Evolutionary conservation across 2,888 invertebrate species (phyloP), one percentile per base, ranked within the genome.

Genomic region (Tenthredo amoena): DNA sequence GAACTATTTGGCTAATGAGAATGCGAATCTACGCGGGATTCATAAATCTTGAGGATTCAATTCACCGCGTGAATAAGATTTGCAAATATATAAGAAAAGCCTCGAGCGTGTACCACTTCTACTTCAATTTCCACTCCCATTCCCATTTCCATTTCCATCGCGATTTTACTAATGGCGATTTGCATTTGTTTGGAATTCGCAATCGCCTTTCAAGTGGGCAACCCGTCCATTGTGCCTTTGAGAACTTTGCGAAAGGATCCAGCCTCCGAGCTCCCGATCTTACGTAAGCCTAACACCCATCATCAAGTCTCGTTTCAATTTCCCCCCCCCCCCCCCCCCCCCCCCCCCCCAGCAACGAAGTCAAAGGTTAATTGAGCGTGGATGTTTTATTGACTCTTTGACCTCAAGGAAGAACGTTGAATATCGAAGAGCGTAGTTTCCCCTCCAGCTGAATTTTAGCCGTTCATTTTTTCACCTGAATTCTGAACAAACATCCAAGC

Each of bases 181-280:
- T 81, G 81, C 81, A 81, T 81, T 81, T 81, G 81, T 81, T 81
- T 81, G 58, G 81, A 81, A 81, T 58, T 81, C 62, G 10, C 81
- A 31, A 10, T 58, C 81, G 58, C 62, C 40, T 81, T 62, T 50
- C 47, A 81, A 62, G 58, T 37, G 40, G 81, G 7, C 62, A 81
- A 40, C 62, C 37, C 21, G 37, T 34, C 62, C 62, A 81, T 81
- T 81, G 58, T 81, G 31, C 81, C 81, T 81, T 81, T 40, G 21
- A 81, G 21, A 40, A 81, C 62, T 81, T 81, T 40, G 62, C 62
- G 40, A 40, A 81, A 50, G 50, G 76, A 77, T 50, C 50, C 76
- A 7, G 18, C 15, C 34, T n/a, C 18, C 12, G 12, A 58, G 5
- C 3, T 21, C 40, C 21, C 34, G 5, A 55, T 31, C 55, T 81